Evolutionary conservation across 2,113 vertebrate species (phyloP).

Genomic region (Sminthopsis crassicaudata): DNA sequence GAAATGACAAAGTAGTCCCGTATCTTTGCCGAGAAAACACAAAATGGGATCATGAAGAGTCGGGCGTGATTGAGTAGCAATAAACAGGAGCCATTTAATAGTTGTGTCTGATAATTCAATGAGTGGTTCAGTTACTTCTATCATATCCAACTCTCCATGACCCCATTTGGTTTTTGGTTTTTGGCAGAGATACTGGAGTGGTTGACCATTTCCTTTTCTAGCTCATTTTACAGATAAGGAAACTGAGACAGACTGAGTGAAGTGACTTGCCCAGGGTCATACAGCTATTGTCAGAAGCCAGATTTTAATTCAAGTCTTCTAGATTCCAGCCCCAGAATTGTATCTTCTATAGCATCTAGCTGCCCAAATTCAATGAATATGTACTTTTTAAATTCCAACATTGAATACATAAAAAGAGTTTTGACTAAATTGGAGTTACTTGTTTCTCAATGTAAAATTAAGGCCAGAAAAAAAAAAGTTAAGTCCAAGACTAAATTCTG

Average conservation of each 20-base stretch:
- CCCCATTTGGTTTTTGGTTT: neutral
- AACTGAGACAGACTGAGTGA: neutral
- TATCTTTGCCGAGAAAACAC: neutral
- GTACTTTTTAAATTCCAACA: conserved; percentile 29
- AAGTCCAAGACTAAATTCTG: conserved; percentile 26
- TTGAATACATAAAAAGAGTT: neutral
- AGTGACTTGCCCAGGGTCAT: neutral
- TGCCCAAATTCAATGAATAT: neutral
- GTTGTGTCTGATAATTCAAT: neutral
- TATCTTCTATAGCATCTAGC: neutral
- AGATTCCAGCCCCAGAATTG: neutral
- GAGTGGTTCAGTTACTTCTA: neutral
- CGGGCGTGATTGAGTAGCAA: neutral
- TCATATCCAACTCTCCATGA: neutral
- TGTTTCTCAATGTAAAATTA: neutral
- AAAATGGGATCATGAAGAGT: neutral
- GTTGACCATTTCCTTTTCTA: neutral
- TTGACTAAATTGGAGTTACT: neutral
- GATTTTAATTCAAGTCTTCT: neutral
- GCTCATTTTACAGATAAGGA: neutral
- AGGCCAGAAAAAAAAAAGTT: neutral
- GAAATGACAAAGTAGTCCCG: neutral
- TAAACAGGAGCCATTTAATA: neutral
- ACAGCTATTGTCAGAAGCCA: neutral
- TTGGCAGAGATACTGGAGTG: neutral